Evolutionary conservation across 2,113 vertebrate genomes (phyloP), one percentile per base, ranked within the genome.

Genomic region (Anguilla rostrata): DNA sequence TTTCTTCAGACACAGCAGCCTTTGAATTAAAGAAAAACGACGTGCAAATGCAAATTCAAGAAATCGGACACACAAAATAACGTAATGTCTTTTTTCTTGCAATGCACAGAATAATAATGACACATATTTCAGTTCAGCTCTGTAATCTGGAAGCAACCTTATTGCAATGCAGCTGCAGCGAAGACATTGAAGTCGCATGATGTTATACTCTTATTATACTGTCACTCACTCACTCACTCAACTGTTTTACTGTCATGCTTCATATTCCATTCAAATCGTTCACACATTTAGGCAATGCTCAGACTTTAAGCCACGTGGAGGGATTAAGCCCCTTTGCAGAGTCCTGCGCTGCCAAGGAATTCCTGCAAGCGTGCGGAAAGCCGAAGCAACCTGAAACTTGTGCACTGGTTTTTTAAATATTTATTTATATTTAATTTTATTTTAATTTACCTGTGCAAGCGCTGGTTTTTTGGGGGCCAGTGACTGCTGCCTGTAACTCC

Each of bases 381-480:
- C 86, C 71, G 29, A 85, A 86, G 85, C 81, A 89, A 83, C 86
- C 85, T 86, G 89, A 92, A 90, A 34, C 26, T 34, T 8, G 91
- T 83, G 80, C 63, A 81, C 89, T 14, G 49, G 7, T 11, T 53
- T 53, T 53, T 53, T 53, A 46, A 46, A 46, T 46, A 5, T 9
- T 5, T 9, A 46, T 9, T 34, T 34, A 34, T 34, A 91, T 81
- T 34, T 84, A 82, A 39, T 88, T 89, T 66, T 26, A 3, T 89
- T 90, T 91, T 39, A 1, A 40, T 85, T 95, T 98, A 98, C 97
- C 97, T 97, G 96, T 90, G 90, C 88, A 90, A 88, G 86, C 88
- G 92, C 92, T 92, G 92, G 91, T 91, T 85, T 91, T 85, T 86
- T 90, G 94, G 93, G 93, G 89, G 90, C 87, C 93, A 93, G 89